phyloP scores from a whole-genome alignment of 1,140 invertebrate species.

The Ditylenchus dipsaci region DNA sequence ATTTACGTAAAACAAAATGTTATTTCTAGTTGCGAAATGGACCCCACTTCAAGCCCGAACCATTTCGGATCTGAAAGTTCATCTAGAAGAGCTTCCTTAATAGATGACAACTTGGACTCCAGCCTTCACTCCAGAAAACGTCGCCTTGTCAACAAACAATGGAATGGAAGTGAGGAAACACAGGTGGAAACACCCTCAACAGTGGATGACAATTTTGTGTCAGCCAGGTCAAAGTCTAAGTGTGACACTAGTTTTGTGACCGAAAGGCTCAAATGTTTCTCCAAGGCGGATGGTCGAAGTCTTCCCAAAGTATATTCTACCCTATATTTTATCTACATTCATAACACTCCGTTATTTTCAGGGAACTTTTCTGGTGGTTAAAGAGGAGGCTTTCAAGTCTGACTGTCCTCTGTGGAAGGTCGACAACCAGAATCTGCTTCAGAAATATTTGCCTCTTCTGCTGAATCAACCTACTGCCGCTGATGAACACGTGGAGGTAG shows the following conservation, averaged over 20 bases:
- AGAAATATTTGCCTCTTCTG: slow-evolving; percentile 34
- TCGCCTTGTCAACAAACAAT: background rate
- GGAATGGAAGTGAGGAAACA: background rate
- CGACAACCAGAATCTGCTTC: slow-evolving; percentile 40
- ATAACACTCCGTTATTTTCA: background rate
- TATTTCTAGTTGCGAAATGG: too few species aligned
- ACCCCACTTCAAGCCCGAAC: too few species aligned
- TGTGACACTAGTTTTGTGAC: background rate
- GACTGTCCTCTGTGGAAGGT: slow-evolving; percentile 39
- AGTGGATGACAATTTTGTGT: background rate
- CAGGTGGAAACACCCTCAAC: background rate
- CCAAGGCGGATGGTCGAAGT: background rate
- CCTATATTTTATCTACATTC: background rate
- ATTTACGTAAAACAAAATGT: too few species aligned
- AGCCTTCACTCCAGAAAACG: background rate
- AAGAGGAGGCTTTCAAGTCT: slow-evolving; percentile 28
- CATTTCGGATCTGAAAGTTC: too few species aligned
- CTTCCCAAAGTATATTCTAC: background rate
- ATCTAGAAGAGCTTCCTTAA: too few species aligned
- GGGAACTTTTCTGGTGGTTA: slow-evolving; percentile 36
- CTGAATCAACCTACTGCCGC: slow-evolving; percentile 8
- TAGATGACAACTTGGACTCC: too few species aligned
- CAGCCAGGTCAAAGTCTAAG: background rate
- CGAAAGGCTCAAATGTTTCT: slow-evolving; percentile 17
- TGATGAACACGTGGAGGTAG: background rate